Percentiles rank a stretch among this genome's conserved stretches.
phyloP scores from a whole-genome alignment of 2,113 vertebrate genomes.

The Eurypyga helias region DNA sequence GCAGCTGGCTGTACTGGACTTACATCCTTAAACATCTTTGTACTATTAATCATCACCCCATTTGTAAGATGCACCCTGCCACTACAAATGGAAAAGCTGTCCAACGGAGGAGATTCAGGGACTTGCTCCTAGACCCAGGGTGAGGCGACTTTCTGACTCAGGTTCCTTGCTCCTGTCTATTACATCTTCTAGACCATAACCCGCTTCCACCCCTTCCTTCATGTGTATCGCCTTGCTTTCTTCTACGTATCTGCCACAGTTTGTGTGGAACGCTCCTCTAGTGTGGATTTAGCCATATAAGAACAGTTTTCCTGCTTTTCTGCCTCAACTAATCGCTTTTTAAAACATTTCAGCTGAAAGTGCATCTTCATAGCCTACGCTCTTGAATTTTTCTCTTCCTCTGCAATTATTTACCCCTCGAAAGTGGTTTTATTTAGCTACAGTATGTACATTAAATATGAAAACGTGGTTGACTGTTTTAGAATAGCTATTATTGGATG shows the following conservation, averaged over 20 bases:
- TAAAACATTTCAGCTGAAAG: conserved; percentile 60
- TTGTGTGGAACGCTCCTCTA: background rate
- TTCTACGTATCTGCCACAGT: background rate
- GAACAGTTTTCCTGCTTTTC: conserved; percentile 31
- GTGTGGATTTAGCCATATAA: conserved; percentile 4
- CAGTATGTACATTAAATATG: conserved; percentile 60
- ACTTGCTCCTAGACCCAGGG: background rate
- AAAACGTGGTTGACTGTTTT: conserved; percentile 62
- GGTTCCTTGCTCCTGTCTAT: background rate
- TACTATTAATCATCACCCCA: background rate
- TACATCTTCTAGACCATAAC: background rate
- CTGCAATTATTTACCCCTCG: conserved; percentile 67
- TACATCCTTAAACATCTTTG: background rate
- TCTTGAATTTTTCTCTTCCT: conserved; percentile 68
- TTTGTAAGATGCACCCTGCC: background rate
- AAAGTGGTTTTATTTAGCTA: conserved; percentile 66
- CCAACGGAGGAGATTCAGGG: background rate
- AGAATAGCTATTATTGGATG: conserved; percentile 63
- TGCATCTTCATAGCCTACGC: conserved; percentile 64
- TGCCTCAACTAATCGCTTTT: conserved; percentile 42
- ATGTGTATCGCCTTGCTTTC: background rate
- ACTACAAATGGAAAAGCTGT: background rate
- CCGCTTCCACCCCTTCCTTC: background rate
- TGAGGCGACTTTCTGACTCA: background rate
- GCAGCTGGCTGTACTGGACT: background rate